Conservation (phyloP, 2,888 invertebrate genomes). For the Podabrus alpinus region DNA sequence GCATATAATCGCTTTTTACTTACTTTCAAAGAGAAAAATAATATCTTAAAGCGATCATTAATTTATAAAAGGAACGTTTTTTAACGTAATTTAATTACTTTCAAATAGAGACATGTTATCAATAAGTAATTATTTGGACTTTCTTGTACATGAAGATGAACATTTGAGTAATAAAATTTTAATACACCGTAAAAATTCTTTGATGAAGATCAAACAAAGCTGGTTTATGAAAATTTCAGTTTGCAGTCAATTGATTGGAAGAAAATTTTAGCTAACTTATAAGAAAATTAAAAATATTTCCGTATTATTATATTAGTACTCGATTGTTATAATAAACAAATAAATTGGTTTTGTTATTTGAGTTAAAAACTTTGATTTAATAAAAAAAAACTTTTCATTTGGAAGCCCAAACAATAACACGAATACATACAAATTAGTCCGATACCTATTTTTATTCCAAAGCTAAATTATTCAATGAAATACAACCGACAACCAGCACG, state of each 20-base stretch:
- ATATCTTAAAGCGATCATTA: not conserved
- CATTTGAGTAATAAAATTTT: too few relatives aligned
- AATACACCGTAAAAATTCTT: not conserved
- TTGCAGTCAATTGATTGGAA: not conserved
- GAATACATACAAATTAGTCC: too few relatives aligned
- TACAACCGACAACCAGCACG: too few relatives aligned
- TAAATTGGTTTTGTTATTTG: not conserved
- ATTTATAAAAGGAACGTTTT: not conserved
- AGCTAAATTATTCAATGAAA: too few relatives aligned
- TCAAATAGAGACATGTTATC: not conserved
- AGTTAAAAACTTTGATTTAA: not conserved
- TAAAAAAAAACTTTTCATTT: not conserved
- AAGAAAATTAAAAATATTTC: not conserved
- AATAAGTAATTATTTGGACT: not conserved
- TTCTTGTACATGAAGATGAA: not conserved
- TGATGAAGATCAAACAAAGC: not conserved
- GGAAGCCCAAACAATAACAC: too few relatives aligned
- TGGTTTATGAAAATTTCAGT: not conserved
- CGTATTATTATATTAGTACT: too few relatives aligned
- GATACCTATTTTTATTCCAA: too few relatives aligned
- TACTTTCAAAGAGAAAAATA: not conserved
- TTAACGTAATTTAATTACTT: not conserved
- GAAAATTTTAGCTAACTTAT: not conserved
- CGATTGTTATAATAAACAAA: not conserved
- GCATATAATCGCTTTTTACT: not conserved